Conservation (phyloP, 2,888 invertebrate genomes). For the Lithodes maja region DNA sequence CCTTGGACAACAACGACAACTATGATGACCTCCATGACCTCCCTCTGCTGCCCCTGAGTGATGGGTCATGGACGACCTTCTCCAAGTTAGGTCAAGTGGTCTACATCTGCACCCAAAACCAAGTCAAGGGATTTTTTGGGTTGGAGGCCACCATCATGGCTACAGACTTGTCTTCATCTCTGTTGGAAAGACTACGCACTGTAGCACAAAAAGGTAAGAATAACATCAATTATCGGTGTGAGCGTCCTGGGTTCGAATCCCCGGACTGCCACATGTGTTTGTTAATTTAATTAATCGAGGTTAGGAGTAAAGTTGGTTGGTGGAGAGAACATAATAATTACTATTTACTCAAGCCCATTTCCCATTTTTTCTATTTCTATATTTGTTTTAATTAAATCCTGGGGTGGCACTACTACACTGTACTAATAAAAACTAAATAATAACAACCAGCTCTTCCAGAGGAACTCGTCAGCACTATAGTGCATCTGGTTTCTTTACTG, state of each 20-base stretch:
- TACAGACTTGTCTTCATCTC: background rate
- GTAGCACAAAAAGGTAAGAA: background rate
- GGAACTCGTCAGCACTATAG: too few species aligned
- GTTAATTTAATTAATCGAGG: too few species aligned
- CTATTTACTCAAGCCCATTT: too few species aligned
- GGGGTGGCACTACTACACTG: slow-evolving; percentile 14
- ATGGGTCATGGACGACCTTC: background rate
- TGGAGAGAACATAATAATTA: too few species aligned
- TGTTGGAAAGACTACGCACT: background rate
- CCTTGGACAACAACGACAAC: background rate
- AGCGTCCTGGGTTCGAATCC: too few species aligned
- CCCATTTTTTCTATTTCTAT: too few species aligned
- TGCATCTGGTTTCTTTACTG: too few species aligned
- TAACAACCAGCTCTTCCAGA: too few species aligned
- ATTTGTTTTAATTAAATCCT: too few species aligned
- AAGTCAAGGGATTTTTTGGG: background rate
- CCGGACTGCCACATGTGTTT: too few species aligned
- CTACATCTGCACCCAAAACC: background rate
- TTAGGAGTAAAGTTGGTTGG: too few species aligned
- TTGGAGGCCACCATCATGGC: background rate
- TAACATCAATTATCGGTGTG: background rate
- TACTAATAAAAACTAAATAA: too few species aligned
- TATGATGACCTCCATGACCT: background rate
- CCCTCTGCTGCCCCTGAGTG: background rate
- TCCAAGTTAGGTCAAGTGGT: background rate